Base-by-base conservation (phyloP, 1,140 invertebrate genomes). In the Elymnias hypermnestra region DNA sequence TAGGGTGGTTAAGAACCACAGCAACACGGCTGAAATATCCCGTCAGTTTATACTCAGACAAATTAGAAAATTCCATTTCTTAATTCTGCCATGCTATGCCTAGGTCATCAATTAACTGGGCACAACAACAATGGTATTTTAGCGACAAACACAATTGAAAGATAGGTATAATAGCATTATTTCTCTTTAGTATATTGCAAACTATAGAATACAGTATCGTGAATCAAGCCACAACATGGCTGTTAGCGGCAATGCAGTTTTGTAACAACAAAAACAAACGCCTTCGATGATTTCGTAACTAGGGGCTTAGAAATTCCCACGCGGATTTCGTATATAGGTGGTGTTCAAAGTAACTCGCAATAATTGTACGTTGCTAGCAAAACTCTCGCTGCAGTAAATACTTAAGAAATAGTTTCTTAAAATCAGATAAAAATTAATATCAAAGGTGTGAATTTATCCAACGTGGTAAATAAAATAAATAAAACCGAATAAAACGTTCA, bases 271-370 rank as follows among this genome's bases (percentile, higher is more conserved):
- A 40, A 39, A 39, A 44, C 39, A 42, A 55, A 36, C 58, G 59
- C 43, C 49, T 33, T 47, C 44, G 44, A 44, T 57, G 57, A 40
- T 73, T 77, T 64, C 74, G 67, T 69, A 81, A 83, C 49, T 42
- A 46, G 56, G 40, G 51, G 56, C 67, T 52, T 58, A 54, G 48
- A 53, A 63, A 66, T 83, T 83, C 78, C 78, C 78, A 83, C 78
- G 78, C 78, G 70, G 72, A 83, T 79, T 83, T 81, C 69, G 64
- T 77, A 72, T 40, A 63, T 67, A 77, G 71, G 72, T 78, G 72
- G 55, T 56, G 54, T 58, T 58, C 47, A 67, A 62, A 62, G 57
- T 63, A 64, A 70, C 60, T 55, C 61, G 58, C 61, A 66, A 69
- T 66, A 46, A 60, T 63, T 64, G 58, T 56, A 51, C 49, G 50